These are phyloP conservation scores for Mythimna impura DNA, from an alignment of 2,888 invertebrate species.

Conservation along the genomic window DNA sequence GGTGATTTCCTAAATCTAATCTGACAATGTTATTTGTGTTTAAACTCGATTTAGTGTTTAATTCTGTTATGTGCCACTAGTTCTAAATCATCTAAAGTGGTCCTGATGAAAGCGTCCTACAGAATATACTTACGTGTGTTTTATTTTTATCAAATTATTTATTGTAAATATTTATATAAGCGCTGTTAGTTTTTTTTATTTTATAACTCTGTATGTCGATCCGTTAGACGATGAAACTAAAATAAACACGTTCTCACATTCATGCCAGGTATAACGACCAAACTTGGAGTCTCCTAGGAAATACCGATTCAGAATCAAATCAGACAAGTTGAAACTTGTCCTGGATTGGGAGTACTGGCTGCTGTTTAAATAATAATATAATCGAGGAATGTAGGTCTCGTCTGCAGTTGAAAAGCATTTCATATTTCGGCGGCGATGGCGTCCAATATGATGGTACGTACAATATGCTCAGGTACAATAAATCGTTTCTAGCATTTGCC, in stretches of 20 bases:
- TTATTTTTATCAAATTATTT: too few species aligned
- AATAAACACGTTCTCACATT: constrained; percentile 17
- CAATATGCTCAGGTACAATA: constrained; percentile 55
- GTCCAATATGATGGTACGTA: constrained; percentile 43
- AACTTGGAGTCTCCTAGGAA: constrained; percentile 52
- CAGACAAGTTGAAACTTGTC: constrained; percentile 38
- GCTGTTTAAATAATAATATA: constrained; percentile 25
- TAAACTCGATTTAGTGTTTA: too few species aligned
- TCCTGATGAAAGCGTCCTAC: too few species aligned
- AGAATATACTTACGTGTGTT: too few species aligned
- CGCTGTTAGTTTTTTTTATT: too few species aligned
- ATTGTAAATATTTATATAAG: too few species aligned
- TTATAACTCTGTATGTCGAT: not conserved
- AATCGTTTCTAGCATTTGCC: constrained; percentile 51
- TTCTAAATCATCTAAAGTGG: too few species aligned
- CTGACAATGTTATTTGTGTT: too few species aligned
- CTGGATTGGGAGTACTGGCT: not conserved
- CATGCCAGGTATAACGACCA: constrained; percentile 4
- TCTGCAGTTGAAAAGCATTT: constrained; percentile 47
- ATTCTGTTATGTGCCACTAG: too few species aligned
- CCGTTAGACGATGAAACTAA: constrained; percentile 14
- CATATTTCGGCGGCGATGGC: constrained; percentile 49
- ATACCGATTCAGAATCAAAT: constrained; percentile 46
- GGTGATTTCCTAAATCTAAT: too few species aligned
- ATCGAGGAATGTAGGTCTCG: constrained; percentile 19